These are phyloP conservation scores for Argyresthia albistria DNA, from an alignment of 2,888 invertebrate species.

Conservation along the genomic window DNA sequence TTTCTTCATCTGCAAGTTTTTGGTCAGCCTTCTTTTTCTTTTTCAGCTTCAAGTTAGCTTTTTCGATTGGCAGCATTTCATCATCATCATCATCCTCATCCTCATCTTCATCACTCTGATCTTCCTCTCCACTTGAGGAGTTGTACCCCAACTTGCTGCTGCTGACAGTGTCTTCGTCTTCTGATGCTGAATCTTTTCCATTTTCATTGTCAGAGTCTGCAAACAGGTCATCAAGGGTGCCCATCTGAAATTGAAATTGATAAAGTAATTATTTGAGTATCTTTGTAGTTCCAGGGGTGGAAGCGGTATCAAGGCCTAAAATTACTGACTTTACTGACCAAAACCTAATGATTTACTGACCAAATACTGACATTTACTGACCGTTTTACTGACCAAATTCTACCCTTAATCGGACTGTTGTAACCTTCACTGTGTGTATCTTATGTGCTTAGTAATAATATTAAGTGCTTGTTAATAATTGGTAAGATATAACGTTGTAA, in stretches of 20 bases:
- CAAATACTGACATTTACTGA: too few species aligned
- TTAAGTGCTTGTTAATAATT: too few species aligned
- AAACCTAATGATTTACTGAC: too few species aligned
- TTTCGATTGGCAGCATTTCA: constrained; percentile 89
- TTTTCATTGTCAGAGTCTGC: constrained; percentile 56
- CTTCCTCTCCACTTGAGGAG: constrained; percentile 42
- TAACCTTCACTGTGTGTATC: too few species aligned
- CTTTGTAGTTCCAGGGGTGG: too few species aligned
- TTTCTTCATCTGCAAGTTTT: constrained; percentile 84
- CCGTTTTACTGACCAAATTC: too few species aligned
- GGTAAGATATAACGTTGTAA: too few species aligned
- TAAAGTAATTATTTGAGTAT: not conserved
- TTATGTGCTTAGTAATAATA: too few species aligned
- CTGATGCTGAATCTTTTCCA: constrained; percentile 28
- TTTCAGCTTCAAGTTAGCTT: constrained; percentile 82
- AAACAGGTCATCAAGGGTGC: constrained; percentile 68
- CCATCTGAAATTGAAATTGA: constrained; percentile 37
- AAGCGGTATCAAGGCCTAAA: too few species aligned
- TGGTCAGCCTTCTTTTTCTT: constrained; percentile 79
- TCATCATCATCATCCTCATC: constrained; percentile 40
- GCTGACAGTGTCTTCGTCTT: constrained; percentile 33
- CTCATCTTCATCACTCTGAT: constrained; percentile 35
- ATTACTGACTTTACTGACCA: too few species aligned
- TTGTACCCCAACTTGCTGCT: constrained; percentile 40
- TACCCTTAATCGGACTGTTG: too few species aligned